Conservation (phyloP, 2,888 invertebrate genomes). For the Latrodectus elegans region DNA sequence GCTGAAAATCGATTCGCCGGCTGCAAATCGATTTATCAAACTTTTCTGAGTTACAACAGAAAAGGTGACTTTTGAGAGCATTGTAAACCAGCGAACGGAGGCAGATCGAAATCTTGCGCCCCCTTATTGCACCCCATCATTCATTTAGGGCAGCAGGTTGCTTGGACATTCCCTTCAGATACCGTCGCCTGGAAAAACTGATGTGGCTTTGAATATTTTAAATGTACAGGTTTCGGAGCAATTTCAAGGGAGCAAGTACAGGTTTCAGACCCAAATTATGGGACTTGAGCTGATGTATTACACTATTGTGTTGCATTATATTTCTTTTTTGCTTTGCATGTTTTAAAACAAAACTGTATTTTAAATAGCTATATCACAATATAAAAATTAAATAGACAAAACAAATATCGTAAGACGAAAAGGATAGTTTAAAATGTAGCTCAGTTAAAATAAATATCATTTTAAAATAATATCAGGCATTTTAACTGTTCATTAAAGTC, state of each 20-base stretch:
- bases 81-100: slow-evolving; percentile 22
- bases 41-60: not conserved
- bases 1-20: slow-evolving; percentile 11
- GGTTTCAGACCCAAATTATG: no score
- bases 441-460: no score
- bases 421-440: no score
- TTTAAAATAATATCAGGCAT: no score
- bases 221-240: not conserved
- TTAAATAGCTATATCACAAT: no score
- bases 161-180: slow-evolving; percentile 34
- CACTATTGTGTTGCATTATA: no score
- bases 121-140: slow-evolving; percentile 53
- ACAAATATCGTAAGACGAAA: no score
- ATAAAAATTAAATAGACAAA: no score
- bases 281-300: no score
- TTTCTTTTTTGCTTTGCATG: no score
- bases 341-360: no score
- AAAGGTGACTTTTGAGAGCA: slow-evolving; percentile 13
- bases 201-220: slow-evolving; percentile 39
- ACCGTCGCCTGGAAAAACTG: slow-evolving; percentile 16
- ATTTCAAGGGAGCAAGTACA: not conserved
- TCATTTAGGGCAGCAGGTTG: slow-evolving; percentile 44
- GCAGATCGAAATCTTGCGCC: slow-evolving; percentile 29
- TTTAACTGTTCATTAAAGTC: no score
- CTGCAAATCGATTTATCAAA: slow-evolving; percentile 32